Evolutionary conservation across 2,888 invertebrate species (phyloP).

Genomic region (Drosophila parthenogenetica): DNA sequence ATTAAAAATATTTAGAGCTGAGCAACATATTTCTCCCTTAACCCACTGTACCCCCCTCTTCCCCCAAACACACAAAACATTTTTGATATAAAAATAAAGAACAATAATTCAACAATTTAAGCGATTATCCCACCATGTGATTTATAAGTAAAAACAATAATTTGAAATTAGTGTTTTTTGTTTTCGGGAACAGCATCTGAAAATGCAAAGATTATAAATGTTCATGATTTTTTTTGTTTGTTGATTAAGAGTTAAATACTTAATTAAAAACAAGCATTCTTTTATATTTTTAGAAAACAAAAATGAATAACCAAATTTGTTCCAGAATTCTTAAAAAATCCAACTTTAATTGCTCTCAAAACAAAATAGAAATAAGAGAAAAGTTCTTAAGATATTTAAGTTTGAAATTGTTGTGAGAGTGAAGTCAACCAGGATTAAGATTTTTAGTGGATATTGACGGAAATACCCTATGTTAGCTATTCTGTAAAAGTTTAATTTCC

Average conservation of each 20-base stretch:
- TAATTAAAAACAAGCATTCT: slow-evolving; percentile 25
- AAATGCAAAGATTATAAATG: too few species aligned
- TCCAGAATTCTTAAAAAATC: not conserved
- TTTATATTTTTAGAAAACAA: slow-evolving; percentile 18
- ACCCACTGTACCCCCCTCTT: not conserved
- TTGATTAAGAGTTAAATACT: not conserved
- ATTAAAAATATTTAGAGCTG: slow-evolving; percentile 42
- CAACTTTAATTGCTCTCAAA: not conserved
- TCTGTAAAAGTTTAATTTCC: slow-evolving; percentile 69
- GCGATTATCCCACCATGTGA: slow-evolving; percentile 82
- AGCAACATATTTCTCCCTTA: slow-evolving; percentile 18
- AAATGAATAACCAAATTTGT: not conserved
- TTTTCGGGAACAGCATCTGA: slow-evolving; percentile 28
- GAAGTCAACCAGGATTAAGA: not conserved
- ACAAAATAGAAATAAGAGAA: not conserved
- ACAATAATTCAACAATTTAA: slow-evolving; percentile 53
- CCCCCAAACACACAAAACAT: slow-evolving; percentile 12
- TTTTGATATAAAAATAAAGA: slow-evolving; percentile 29
- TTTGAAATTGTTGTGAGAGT: slow-evolving; percentile 7
- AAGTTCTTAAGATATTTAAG: not conserved
- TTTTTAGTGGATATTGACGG: slow-evolving; percentile 21
- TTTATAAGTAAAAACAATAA: slow-evolving; percentile 49
- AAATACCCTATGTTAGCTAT: slow-evolving; percentile 51
- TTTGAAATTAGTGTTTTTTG: slow-evolving; percentile 38
- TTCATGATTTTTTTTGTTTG: too few species aligned